Base-by-base conservation (phyloP, 2,113 vertebrate species). In the Tricholaema leucomelas region DNA sequence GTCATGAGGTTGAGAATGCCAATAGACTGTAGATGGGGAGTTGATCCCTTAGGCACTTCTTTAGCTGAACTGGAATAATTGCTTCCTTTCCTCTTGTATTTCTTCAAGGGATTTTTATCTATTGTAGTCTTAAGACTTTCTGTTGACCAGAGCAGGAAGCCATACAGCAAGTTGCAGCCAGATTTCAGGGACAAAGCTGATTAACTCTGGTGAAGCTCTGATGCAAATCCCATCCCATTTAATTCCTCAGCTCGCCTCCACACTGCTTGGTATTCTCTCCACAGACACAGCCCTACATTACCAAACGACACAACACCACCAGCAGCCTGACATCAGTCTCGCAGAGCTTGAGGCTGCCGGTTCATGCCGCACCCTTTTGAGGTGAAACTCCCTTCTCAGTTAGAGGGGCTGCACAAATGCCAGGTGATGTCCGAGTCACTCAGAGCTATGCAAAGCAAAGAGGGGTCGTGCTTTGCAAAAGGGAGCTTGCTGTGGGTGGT, bases 61-160 rank as follows among this genome's bases (percentile, higher is more conserved):
- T 82, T 95, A 82, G 81, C 80, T 90, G 86, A 88, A 87, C 88
- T 78, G 67, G 38, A 96, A 92, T 93, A 97, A 96, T 96, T 95
- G 80, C 86, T 95, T 96, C 81, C 91, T 96, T 96, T 96, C 82
- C 91, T 92, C 71, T 69, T 93, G 27, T 84, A 73, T 90, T 94
- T 87, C 90, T 95, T 94, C 85, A 92, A 87, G 91, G 80, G 92
- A 91, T 96, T 93, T 90, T 96, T 81, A 31, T 79, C 69, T 90
- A 63, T 79, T 5, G 11, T 63, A 88, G 71, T 77, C 67, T 92
- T 80, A 36, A 58, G 6, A 18, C 10, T 94, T 96, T 94, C 88
- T 96, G 94, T 94, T 90, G 94, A 95, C 88, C 90, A 94, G 93
- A 95, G 90, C 95, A 96, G 94, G 94, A 96, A 97, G 87, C 91